Conservation (phyloP, 2,797 vertebrate species). For the Chrosomus eos region DNA sequence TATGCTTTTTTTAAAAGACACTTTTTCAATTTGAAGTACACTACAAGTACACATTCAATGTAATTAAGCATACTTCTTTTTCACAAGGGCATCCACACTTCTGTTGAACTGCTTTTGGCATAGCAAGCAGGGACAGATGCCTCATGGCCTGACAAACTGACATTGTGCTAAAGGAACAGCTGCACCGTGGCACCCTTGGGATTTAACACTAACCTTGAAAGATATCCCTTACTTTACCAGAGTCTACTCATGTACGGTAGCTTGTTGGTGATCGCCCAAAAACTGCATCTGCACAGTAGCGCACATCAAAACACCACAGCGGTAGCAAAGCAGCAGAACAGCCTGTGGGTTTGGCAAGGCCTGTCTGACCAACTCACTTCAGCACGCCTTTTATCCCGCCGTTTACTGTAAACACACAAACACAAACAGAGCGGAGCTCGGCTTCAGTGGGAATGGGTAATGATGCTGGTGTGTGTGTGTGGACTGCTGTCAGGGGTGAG, state of each 20-base stretch:
- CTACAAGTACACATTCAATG: neutral
- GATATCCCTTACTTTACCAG: constrained; percentile 38
- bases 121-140: constrained; percentile 32
- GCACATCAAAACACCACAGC: constrained; percentile 34
- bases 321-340: constrained; percentile 39
- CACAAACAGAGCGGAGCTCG: constrained; percentile 23
- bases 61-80: neutral
- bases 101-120: constrained; percentile 49
- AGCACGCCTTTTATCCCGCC: constrained; percentile 57
- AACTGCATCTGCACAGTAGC: constrained; percentile 32
- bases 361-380: constrained; percentile 57
- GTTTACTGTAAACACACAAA: constrained; percentile 61
- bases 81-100: constrained; percentile 40
- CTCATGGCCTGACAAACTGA: constrained; percentile 33
- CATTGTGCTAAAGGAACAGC: constrained; percentile 41
- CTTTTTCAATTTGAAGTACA: neutral
- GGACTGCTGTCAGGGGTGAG: constrained; percentile 19
- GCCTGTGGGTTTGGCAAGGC: constrained; percentile 57
- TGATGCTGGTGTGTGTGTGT: constrained; percentile 14
- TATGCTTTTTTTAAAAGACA: neutral
- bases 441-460: constrained; percentile 46
- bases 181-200: constrained; percentile 33
- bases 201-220: constrained; percentile 41
- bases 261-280: constrained; percentile 31
- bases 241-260: constrained; percentile 5